Evolutionary conservation across 1,140 invertebrate species (phyloP).

Genomic region (Leptinotarsa defecta): DNA sequence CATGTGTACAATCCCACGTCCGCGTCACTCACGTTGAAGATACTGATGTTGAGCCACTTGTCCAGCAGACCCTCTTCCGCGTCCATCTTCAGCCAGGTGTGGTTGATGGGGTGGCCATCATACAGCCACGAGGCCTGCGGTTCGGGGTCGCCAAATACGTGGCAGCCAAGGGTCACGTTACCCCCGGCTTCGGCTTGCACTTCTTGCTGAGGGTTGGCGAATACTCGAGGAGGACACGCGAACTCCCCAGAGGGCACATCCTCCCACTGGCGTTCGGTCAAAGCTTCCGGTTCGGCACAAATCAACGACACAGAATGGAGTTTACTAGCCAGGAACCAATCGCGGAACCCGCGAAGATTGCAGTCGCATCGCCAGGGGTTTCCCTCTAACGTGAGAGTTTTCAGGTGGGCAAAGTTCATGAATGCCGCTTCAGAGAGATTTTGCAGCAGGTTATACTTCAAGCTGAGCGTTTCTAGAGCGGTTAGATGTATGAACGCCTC

Average conservation of each 20-base stretch:
- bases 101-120: constrained; percentile 67
- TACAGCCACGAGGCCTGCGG: constrained; percentile 83
- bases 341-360: constrained; percentile 76
- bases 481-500: constrained; percentile 71
- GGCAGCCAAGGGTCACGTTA: constrained; percentile 80
- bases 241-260: constrained; percentile 70
- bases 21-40: constrained; percentile 73
- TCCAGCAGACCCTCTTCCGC: constrained; percentile 58
- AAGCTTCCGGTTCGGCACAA: constrained; percentile 65
- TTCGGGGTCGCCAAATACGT: constrained; percentile 79
- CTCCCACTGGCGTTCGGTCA: constrained; percentile 69
- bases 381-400: constrained; percentile 78
- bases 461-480: constrained; percentile 70
- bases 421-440: constrained; percentile 70
- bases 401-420: constrained; percentile 69
- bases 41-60: constrained; percentile 73
- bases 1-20: constrained; percentile 84
- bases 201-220: constrained; percentile 42
- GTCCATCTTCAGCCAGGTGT: constrained; percentile 56
- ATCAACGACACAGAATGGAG: constrained; percentile 68
- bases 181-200: constrained; percentile 73
- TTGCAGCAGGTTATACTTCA: constrained; percentile 71
- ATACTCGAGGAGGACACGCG: constrained; percentile 73
- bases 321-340: constrained; percentile 76
- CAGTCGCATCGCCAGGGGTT: constrained; percentile 92